Base-by-base conservation (phyloP, 2,888 invertebrate genomes). In the Strigamia transsilvanica region DNA sequence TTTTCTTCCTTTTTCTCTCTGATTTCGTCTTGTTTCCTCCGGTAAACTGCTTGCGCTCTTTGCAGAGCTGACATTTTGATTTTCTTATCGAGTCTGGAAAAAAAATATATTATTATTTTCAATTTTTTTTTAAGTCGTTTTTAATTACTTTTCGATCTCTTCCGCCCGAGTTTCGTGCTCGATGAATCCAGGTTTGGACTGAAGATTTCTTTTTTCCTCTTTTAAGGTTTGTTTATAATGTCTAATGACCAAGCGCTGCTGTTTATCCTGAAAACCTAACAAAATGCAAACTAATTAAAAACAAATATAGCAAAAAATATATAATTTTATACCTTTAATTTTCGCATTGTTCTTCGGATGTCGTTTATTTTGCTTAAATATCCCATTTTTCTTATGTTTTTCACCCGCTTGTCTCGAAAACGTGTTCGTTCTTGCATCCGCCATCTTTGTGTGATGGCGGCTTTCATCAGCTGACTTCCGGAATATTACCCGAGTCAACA, bases 1-100 rank as follows among this genome's bases (percentile, higher is more conserved):
- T 32, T 51, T 46, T 80, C 80, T 23, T 42, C 51, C 23, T 32
- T 6, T 46, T 13, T 12, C 23, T 51, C 56, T 27, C 12, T 0
- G n/a, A 51, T 42, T 27, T 80, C 80, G 21, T 42, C 80, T 51
- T 80, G 80, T 80, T 32, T 42, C n/a, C 80, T 18, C 13, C 51
- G 46, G 15, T 13, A 80, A 12, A 42, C 3, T 51, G 51, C 80
- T 21, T 80, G 80, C 9, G 80, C 80, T 51, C 51, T 7, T 46
- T 46, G 18, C 0, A 21, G 27, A 9, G 51, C 7, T 27, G 51
- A 21, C 80, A 80, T 80, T 51, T 80, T 80, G 12, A 80, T 32
- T 27, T 80, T 80, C 51, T 32, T 41, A 32, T 80, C 51, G 4
- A 80, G 13, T 5, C 80, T 80, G 9, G 9, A 41, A 5, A 7